Evolutionary conservation across 1,140 invertebrate genomes (phyloP), one percentile per base, ranked within the genome.

Genomic region (Lamellibrachia luymesi): DNA sequence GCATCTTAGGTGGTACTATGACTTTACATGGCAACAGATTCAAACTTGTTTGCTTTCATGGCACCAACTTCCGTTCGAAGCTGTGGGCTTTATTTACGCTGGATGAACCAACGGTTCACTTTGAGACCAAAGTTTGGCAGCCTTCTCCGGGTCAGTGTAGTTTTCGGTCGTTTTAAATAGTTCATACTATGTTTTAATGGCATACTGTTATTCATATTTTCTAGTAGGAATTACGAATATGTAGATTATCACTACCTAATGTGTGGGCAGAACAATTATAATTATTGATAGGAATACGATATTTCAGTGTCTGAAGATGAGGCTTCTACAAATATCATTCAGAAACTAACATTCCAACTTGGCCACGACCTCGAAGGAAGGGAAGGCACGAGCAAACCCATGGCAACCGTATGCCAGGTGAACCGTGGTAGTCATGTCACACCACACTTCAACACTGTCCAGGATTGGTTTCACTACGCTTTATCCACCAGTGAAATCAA

Each of bases 391-490:
- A 98, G 97, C 64, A 80, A 80, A 51, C 95, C 95, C 93, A 98
- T 98, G 98, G 98, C 98, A 17, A 99, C 98, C 0, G 98, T 99
- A 49, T 99, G 98, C 95, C 97, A 98, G 95, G 97, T 99, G 93
- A 98, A 98, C 90, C 97, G 98, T 92, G 98, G 98, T 94, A 97
- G 99, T 92, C 97, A 99, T 49, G 99, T 99, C 96, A 98, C 98
- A 91, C 98, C 98, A 50, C 98, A 99, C 96, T 99, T 99, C 96
- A 98, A 98, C 96, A 98, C 98, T 38, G 97, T 99, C 8, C 97
- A 98, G 94, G 99, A 99, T 96, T 99, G 99, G 99, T 99, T 99
- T 96, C 98, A 98, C 94, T 99, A 99, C 96, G 98, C 98, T 0
- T 99, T 99, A 96, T 97, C 98, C 38, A 98, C 98, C 94, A 98